A percentile compares a stretch with the other conserved stretches of the same genome.
Evolutionary conservation across 2,797 vertebrate genomes (phyloP).

Genomic region (Limnodromus scolopaceus): DNA sequence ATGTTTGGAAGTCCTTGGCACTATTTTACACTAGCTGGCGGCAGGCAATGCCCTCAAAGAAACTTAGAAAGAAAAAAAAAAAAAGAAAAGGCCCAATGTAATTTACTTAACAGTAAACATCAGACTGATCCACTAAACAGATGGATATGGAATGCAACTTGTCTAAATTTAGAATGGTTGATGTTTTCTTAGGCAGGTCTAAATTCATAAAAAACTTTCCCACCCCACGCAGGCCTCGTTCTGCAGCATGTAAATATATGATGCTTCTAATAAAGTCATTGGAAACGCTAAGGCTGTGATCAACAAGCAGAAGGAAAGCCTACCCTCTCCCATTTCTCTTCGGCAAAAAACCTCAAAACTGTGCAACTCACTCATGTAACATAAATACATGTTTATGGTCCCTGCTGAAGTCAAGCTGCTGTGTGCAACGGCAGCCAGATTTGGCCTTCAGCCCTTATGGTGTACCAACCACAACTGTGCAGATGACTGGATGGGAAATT

Average conservation of each 20-base stretch:
- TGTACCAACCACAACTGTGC: background rate
- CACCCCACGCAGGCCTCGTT: background rate
- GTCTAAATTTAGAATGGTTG: slow-evolving; percentile 26
- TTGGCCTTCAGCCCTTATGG: slow-evolving; percentile 27
- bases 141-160: slow-evolving; percentile 22
- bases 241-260: background rate
- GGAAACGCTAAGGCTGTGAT: background rate
- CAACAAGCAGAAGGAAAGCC: background rate
- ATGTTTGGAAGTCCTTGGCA: slow-evolving; percentile 5
- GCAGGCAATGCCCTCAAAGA: background rate
- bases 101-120: slow-evolving; percentile 28
- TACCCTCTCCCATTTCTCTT: background rate
- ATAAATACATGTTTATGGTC: background rate
- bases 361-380: background rate
- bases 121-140: slow-evolving; percentile 32
- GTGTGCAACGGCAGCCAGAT: background rate
- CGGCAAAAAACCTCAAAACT: slow-evolving; percentile 12
- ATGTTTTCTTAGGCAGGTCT: slow-evolving; percentile 51
- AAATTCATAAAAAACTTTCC: slow-evolving; percentile 20
- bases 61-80: background rate
- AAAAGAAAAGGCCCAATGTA: background rate
- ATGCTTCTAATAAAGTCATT: background rate
- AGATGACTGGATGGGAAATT: slow-evolving; percentile 10
- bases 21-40: background rate
- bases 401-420: background rate